Conservation (phyloP, 35 echinoderm and acorn worm genomes). For the Strongylocentrotus purpuratus region DNA sequence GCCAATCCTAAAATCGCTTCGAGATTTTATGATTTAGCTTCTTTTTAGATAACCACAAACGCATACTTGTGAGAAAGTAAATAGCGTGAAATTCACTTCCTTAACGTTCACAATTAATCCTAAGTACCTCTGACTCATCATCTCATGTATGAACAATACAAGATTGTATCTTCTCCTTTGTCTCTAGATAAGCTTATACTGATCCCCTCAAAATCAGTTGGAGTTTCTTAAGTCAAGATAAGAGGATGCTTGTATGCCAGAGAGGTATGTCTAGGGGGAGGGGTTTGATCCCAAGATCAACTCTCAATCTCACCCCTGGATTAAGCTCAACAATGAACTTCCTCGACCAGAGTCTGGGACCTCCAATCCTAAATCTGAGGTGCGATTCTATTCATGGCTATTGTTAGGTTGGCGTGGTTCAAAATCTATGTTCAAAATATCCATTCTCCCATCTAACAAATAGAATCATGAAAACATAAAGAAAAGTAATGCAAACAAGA, state of each 20-base stretch:
- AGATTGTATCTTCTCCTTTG: neutral
- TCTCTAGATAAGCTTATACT: neutral
- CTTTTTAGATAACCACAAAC: too few species aligned
- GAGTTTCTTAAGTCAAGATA: neutral
- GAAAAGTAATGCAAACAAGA: too few species aligned
- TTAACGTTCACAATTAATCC: neutral
- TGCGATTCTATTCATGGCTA: too few species aligned
- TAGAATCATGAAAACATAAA: too few species aligned
- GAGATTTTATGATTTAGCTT: too few species aligned
- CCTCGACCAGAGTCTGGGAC: neutral
- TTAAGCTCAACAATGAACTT: neutral
- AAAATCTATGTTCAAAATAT: too few species aligned
- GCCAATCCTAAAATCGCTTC: too few species aligned
- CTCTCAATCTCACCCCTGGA: neutral
- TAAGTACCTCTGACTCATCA: neutral
- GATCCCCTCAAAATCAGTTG: neutral
- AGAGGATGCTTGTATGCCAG: too few species aligned
- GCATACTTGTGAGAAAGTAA: too few species aligned
- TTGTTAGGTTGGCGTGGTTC: too few species aligned
- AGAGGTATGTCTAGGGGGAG: neutral
- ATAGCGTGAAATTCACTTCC: too few species aligned
- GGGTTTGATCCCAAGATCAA: neutral
- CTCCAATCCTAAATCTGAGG: neutral
- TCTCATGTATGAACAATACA: neutral
- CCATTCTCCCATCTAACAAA: too few species aligned